phyloP scores from a whole-genome alignment of 2,888 invertebrate genomes.

The Drosophila heteroneura region DNA sequence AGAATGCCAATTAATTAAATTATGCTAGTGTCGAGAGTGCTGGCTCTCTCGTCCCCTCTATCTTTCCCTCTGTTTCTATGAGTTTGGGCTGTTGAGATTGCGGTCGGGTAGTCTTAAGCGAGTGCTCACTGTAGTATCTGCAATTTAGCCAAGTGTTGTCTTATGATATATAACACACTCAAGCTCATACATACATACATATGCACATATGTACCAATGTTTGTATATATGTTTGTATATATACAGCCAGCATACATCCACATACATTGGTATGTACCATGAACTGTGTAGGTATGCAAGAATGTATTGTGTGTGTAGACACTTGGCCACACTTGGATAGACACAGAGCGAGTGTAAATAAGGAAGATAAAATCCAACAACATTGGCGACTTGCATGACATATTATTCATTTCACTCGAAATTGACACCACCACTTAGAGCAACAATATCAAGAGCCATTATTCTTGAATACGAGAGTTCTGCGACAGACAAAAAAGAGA shows the following conservation, averaged over 20 bases:
- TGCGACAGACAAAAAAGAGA: background rate
- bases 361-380: conserved; percentile 62
- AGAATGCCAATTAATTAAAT: conserved; percentile 67
- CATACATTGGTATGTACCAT: background rate
- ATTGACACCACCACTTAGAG: conserved; percentile 74
- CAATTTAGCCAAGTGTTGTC: conserved; percentile 19
- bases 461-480: conserved; percentile 48
- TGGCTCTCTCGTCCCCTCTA: background rate
- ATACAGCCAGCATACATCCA: background rate
- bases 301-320: conserved; percentile 12
- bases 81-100: background rate
- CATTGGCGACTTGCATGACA: conserved; percentile 56
- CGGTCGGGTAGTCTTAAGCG: conserved; percentile 4
- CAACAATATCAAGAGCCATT: conserved; percentile 68
- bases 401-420: conserved; percentile 72
- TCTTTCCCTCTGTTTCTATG: background rate
- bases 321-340: conserved; percentile 17
- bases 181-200: background rate
- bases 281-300: background rate
- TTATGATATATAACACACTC: conserved; percentile 30
- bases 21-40: conserved; percentile 14
- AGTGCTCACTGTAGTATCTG: conserved; percentile 34
- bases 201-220: background rate
- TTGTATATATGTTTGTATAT: background rate
- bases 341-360: conserved; percentile 39